Base-by-base conservation (phyloP, 2,888 invertebrate genomes). In the Lagria hirta region DNA sequence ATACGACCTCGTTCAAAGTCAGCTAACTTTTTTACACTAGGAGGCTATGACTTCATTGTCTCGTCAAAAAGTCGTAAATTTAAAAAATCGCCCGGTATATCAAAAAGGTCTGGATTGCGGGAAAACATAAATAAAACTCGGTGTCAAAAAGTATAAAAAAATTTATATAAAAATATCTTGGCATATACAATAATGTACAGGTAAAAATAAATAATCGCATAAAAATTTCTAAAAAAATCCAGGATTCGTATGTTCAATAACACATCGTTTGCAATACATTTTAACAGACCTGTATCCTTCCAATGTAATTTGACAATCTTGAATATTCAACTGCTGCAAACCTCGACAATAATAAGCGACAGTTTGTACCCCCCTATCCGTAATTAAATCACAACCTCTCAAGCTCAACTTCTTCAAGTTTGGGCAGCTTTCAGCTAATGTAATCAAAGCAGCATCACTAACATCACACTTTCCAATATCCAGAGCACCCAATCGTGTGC, bases 391-490 rank as follows among this genome's bases (percentile, higher is more conserved):
- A 74, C 95, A 95, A 60, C 90, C 91, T 61, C 92, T 82, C 37
- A 95, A 75, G 50, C 92, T 92, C 32, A 95, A 75, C 70, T 93
- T 93, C 70, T 90, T 89, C 36, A 95, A 74, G 68, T 94, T 93
- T 0, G 91, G 90, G 68, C 92, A 92, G 64, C 89, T 88, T 55
- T 91, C 86, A 0, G 93, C 91, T 2, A 95, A 76, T 3, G 90
- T 87, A 62, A 88, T 79, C 32, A 95, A 73, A 0, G 93, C 93
- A 14, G 88, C 84, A 70, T 95, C 94, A 15, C 91, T 92, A 0
- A 95, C 86, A 72, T 94, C 94, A 70, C 94, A 94, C 66, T 94
- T 94, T 4, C 95, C 94, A 30, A 94, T 82, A 65, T 95, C 95
- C 4, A 95, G 73, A 0, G 94, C 93, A 35, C 92, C 76, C 16